These are phyloP conservation scores for Karalla daura DNA, from an alignment of 2,797 vertebrate genomes.

Conservation along the genomic window DNA sequence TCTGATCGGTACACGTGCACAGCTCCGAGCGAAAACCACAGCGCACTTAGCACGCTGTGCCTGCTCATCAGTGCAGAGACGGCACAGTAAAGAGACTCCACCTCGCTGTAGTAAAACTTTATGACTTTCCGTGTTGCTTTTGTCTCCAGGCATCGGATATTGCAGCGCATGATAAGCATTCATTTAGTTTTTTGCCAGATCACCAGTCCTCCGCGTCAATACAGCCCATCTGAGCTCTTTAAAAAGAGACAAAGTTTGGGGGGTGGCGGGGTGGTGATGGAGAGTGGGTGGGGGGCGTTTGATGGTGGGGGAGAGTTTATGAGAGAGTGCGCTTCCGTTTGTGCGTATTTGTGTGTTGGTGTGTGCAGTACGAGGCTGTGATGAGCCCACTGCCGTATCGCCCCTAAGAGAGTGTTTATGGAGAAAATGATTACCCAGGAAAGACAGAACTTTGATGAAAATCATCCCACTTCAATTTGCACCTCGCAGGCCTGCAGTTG, in stretches of 20 bases:
- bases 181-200: conserved; percentile 79
- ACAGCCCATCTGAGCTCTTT: conserved; percentile 78
- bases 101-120: conserved; percentile 77
- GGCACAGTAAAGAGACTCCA: conserved; percentile 78
- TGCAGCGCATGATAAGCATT: conserved; percentile 74
- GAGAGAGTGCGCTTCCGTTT: conserved; percentile 16
- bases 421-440: conserved; percentile 77
- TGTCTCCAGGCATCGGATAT: conserved; percentile 79
- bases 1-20: conserved; percentile 56
- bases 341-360: conserved; percentile 30
- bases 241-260: conserved; percentile 61
- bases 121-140: conserved; percentile 75
- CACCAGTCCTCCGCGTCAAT: conserved; percentile 75
- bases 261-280: conserved; percentile 1
- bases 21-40: conserved; percentile 29
- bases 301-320: conserved; percentile 12
- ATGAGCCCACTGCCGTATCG: conserved; percentile 67
- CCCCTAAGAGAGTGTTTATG: conserved; percentile 73
- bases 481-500: conserved; percentile 54
- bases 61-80: conserved; percentile 70
- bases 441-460: conserved; percentile 78
- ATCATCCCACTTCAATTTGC: conserved; percentile 72
- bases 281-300: conserved; percentile 1
- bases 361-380: conserved; percentile 49
- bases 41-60: conserved; percentile 55